Percentiles rank a stretch among this genome's conserved stretches.
These are phyloP conservation scores for Otus sunia DNA, from an alignment of 2,113 vertebrate species.

Conservation along the genomic window DNA sequence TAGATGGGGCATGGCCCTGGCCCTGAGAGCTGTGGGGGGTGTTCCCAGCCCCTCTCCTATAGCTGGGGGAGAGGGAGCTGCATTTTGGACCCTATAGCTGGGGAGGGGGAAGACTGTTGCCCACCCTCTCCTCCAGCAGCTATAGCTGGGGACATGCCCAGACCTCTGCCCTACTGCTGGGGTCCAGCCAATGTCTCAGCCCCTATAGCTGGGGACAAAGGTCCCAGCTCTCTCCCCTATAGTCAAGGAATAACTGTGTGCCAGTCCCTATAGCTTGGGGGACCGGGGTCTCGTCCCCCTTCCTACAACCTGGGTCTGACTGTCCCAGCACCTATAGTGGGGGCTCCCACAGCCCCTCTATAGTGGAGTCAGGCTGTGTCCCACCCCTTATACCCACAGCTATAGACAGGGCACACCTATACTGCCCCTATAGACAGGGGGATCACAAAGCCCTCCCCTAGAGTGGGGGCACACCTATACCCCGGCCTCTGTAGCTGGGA, in stretches of 20 bases:
- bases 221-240: too few species aligned
- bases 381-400: background rate
- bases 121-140: background rate
- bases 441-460: background rate
- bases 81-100: background rate
- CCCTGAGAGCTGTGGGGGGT: background rate
- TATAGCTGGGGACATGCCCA: background rate
- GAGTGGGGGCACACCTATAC: too few species aligned
- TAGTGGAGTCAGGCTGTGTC: background rate
- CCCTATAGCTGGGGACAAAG: background rate
- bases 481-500: background rate
- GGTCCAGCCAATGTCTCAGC: rapidly evolving
- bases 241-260: background rate
- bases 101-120: too few species aligned
- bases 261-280: background rate
- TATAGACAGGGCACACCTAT: background rate
- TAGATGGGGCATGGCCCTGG: rapidly evolving
- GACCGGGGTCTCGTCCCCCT: background rate
- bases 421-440: too few species aligned
- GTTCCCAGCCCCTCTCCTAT: background rate
- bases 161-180: background rate
- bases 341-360: too few species aligned
- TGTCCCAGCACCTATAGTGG: rapidly evolving
- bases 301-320: background rate
- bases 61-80: background rate